A percentile compares a stretch with the other conserved stretches of the same genome.
These are phyloP conservation scores for Sporophila hypoxantha DNA, from an alignment of 2,113 vertebrate genomes.

Conservation along the genomic window DNA sequence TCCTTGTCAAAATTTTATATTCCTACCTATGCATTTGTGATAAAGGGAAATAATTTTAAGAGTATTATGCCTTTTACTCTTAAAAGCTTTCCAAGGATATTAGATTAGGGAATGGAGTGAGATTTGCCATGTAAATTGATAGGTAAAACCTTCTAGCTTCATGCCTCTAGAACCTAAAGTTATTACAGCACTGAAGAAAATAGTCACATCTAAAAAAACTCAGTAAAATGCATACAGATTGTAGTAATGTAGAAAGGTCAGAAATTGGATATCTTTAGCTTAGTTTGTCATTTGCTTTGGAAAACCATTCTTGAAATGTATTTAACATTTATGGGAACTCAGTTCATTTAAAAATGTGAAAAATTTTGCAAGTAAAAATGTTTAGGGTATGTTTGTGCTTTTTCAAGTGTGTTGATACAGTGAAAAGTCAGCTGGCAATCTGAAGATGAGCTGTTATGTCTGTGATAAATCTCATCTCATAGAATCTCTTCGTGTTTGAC, in stretches of 20 bases:
- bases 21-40: not conserved
- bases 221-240: not conserved
- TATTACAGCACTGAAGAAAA: not conserved
- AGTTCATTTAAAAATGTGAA: not conserved
- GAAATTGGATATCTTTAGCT: not conserved
- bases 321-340: not conserved
- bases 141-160: not conserved
- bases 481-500: not conserved
- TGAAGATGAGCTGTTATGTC: not conserved
- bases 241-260: not conserved
- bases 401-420: not conserved
- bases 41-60: constrained; percentile 20
- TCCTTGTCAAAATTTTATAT: constrained; percentile 32
- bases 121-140: not conserved
- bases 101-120: not conserved
- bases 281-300: not conserved
- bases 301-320: not conserved
- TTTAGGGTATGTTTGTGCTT: not conserved
- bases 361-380: not conserved
- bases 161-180: not conserved
- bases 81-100: not conserved
- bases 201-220: not conserved
- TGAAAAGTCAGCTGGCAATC: not conserved
- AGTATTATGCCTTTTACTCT: constrained; percentile 17
- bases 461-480: not conserved